phyloP scores from a whole-genome alignment of 2,113 vertebrate species.

The Onychostruthus taczanowskii region DNA sequence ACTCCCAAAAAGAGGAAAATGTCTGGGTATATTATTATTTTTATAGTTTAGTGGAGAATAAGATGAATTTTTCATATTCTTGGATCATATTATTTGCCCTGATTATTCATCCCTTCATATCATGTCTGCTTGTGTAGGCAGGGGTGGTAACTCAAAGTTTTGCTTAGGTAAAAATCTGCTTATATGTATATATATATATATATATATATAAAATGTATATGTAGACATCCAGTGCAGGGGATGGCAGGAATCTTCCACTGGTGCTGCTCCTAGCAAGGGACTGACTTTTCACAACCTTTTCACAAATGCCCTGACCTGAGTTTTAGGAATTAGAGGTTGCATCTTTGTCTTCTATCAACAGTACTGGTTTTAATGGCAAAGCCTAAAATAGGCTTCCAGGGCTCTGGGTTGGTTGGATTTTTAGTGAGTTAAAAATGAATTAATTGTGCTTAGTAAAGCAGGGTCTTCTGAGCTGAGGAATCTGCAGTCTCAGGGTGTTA shows the following conservation, averaged over 20 bases:
- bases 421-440: neutral
- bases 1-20: neutral
- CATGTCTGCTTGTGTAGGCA: neutral
- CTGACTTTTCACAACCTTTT: neutral
- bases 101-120: neutral
- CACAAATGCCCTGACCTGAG: neutral
- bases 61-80: neutral
- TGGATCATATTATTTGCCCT: neutral
- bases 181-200: rapidly evolving
- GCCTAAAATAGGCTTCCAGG: neutral
- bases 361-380: neutral
- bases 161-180: neutral
- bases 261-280: neutral
- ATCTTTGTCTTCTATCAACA: neutral
- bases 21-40: neutral
- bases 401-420: neutral
- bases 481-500: neutral
- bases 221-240: neutral
- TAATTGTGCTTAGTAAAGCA: neutral
- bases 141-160: neutral
- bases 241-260: neutral
- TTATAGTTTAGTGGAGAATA: neutral
- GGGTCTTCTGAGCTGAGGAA: neutral
- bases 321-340: neutral
- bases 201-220: neutral